Conservation (phyloP, 2,888 invertebrate genomes). For the Melipona bicolor region DNA sequence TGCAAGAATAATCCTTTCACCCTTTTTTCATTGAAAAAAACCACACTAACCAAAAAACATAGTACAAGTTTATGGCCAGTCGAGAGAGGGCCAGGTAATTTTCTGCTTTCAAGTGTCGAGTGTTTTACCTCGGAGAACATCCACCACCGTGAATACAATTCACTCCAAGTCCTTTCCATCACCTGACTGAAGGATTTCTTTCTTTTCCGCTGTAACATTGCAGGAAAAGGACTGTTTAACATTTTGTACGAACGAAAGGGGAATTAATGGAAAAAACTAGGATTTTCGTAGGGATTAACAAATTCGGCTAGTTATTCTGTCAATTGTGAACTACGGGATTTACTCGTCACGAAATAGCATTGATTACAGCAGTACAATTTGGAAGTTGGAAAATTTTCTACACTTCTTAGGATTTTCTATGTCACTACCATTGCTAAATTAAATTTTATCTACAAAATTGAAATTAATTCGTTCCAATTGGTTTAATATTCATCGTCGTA, state of each 20-base stretch:
- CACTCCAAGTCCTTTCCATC: slow-evolving; percentile 62
- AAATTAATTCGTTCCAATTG: no score
- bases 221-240: background rate
- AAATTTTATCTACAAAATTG: no score
- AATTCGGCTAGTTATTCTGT: background rate
- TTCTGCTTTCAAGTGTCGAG: slow-evolving; percentile 42
- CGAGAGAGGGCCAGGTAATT: slow-evolving; percentile 67
- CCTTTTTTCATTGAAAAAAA: slow-evolving; percentile 65
- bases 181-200: slow-evolving; percentile 69
- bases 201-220: slow-evolving; percentile 13
- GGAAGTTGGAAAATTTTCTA: background rate
- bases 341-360: no score
- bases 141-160: slow-evolving; percentile 62
- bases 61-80: slow-evolving; percentile 74
- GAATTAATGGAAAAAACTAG: background rate
- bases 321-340: background rate
- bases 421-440: no score
- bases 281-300: background rate
- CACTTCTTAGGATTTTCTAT: background rate
- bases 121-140: slow-evolving; percentile 63
- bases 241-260: background rate
- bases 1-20: slow-evolving; percentile 46
- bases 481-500: no score
- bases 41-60: slow-evolving; percentile 71
- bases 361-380: background rate